Conservation (phyloP, 2,797 vertebrate genomes). For the Lepidocolaptes lacrymiger region DNA sequence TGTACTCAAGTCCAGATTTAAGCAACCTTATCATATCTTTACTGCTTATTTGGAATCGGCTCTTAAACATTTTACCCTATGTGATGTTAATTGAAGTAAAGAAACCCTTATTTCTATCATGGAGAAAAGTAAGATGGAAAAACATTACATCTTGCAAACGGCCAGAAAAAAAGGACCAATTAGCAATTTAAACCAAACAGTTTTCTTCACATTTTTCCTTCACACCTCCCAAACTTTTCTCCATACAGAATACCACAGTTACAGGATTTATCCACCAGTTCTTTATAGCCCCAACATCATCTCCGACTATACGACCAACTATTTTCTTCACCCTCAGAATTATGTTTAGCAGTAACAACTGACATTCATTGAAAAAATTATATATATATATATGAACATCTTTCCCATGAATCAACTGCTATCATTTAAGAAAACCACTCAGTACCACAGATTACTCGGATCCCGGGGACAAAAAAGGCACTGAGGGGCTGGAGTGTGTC, state of each 20-base stretch:
- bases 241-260: neutral
- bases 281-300: neutral
- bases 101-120: neutral
- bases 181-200: neutral
- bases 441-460: neutral
- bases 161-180: neutral
- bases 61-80: neutral
- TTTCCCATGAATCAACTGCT: neutral
- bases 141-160: neutral
- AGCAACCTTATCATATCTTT: neutral
- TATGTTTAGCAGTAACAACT: neutral
- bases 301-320: neutral
- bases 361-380: neutral
- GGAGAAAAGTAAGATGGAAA: neutral
- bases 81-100: neutral
- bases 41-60: neutral
- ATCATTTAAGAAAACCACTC: neutral
- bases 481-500: fast-evolving
- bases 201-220: neutral
- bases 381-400: neutral
- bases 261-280: neutral
- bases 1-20: neutral
- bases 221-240: neutral
- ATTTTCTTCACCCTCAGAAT: neutral
- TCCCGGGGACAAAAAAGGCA: fast-evolving